Evolutionary conservation across 2,888 invertebrate species (phyloP), one percentile per base, ranked within the genome.

Genomic region (Acronicta alni): DNA sequence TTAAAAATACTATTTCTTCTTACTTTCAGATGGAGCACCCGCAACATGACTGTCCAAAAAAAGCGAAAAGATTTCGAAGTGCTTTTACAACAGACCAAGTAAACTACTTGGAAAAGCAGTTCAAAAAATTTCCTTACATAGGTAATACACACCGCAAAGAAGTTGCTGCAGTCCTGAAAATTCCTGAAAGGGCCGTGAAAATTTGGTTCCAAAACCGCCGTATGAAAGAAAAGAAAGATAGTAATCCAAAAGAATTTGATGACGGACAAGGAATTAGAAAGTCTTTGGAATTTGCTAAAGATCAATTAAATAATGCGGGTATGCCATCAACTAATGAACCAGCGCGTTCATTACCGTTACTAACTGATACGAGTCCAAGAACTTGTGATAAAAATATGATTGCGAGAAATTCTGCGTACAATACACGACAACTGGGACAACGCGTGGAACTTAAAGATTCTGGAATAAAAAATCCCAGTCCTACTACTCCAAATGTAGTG

Each of bases 171-270:
- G 75, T 88, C 0, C 89, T 97, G 0, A 94, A 94, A 46, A 94
- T 98, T 10, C 93, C 96, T 0, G 97, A 98, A 80, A 91, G 96
- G 54, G 97, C 97, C 72, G 96, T 98, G 30, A 98, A 97, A 86
- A 96, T 97, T 56, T 97, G 97, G 97, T 98, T 97, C 81, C 97
- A 98, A 84, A 97, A 97, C 84, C 93, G 97, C 1, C 90, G 97
- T 7, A 97, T 97, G 97, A 97, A 96, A 72, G 93, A 94, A 80
- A 97, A 96, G 82, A 96, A 96, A 81, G 95, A 96, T 62, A 84
- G 18, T 18, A 30, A n/a, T 39, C 66, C 15, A 15, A 83, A 81
- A 57, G 84, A 87, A 66, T 52, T 66, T 38, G 79, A 82, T 49
- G 72, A 80, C 35, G 72, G 77, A 54, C 68, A 69, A 64, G 77